A percentile compares a stretch with the other conserved stretches of the same genome.
Evolutionary conservation across 2,888 invertebrate genomes (phyloP).

Genomic region (Phragmatobia fuliginosa): DNA sequence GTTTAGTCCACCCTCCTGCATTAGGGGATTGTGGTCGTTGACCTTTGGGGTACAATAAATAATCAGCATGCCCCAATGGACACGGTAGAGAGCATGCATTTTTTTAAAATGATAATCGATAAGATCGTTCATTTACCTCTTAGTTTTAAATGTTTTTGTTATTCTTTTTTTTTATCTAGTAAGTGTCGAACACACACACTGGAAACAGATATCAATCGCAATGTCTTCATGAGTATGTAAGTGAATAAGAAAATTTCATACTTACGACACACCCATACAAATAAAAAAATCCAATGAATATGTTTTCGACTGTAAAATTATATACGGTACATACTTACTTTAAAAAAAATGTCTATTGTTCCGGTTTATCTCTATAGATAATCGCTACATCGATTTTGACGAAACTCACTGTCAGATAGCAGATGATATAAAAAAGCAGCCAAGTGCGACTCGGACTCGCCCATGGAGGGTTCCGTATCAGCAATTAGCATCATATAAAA

Average conservation of each 20-base stretch:
- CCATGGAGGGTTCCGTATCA: too few species aligned
- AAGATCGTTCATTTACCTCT: background rate
- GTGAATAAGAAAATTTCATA: background rate
- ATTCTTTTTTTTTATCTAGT: background rate
- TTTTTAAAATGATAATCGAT: background rate
- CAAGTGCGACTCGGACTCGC: too few species aligned
- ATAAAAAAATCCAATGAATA: too few species aligned
- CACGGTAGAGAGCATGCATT: conserved; percentile 11
- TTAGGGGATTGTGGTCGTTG: conserved; percentile 57
- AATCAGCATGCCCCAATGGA: conserved; percentile 24
- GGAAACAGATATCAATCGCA: background rate
- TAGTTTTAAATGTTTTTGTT: background rate
- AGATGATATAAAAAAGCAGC: too few species aligned
- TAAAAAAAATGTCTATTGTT: too few species aligned
- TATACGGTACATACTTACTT: too few species aligned
- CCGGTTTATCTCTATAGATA: too few species aligned
- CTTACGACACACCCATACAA: too few species aligned
- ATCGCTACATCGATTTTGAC: too few species aligned
- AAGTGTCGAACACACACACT: background rate
- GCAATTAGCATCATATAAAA: too few species aligned
- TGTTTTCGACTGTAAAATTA: too few species aligned
- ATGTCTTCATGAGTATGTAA: background rate
- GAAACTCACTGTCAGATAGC: too few species aligned
- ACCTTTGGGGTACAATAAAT: conserved; percentile 37
- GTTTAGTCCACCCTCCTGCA: conserved; percentile 43